Percentiles rank a stretch among this genome's conserved stretches.
Evolutionary conservation across 2,797 vertebrate species (phyloP).

Genomic region (Catamblyrhynchus diadema): DNA sequence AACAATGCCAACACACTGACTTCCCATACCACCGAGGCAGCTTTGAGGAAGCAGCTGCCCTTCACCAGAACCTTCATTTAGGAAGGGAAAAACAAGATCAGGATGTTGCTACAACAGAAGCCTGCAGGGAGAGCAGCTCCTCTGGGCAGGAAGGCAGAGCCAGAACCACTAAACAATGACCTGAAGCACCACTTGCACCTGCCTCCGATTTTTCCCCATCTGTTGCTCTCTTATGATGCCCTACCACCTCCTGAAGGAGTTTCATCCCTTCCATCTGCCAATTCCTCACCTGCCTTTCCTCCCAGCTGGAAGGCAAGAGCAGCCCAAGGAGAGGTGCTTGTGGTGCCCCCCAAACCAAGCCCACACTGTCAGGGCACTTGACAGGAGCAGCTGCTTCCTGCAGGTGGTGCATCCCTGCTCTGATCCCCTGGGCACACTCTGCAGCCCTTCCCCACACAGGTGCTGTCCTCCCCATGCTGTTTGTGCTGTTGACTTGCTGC

Average conservation of each 20-base stretch:
- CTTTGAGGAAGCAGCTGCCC: neutral
- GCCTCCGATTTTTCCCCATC: accelerated
- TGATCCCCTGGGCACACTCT: neutral
- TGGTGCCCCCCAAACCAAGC: neutral
- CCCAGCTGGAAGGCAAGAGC: neutral
- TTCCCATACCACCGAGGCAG: neutral
- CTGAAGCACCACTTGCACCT: neutral
- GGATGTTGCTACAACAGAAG: neutral
- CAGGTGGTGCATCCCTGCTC: neutral
- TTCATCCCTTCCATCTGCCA: neutral
- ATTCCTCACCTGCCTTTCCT: neutral
- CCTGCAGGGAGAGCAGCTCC: neutral
- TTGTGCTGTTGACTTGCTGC: neutral
- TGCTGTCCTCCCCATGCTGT: neutral
- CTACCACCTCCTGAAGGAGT: neutral
- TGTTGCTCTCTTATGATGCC: neutral
- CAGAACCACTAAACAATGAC: neutral
- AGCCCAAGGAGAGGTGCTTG: neutral
- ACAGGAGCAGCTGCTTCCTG: neutral
- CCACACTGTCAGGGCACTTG: neutral
- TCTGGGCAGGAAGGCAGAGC: neutral
- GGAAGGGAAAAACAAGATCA: neutral
- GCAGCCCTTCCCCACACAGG: neutral
- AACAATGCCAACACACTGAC: neutral
- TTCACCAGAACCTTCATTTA: neutral